Percentiles rank a stretch among this genome's conserved stretches.
These are phyloP conservation scores for Amphipyra berbera DNA, from an alignment of 2,888 invertebrate species.

Conservation along the genomic window DNA sequence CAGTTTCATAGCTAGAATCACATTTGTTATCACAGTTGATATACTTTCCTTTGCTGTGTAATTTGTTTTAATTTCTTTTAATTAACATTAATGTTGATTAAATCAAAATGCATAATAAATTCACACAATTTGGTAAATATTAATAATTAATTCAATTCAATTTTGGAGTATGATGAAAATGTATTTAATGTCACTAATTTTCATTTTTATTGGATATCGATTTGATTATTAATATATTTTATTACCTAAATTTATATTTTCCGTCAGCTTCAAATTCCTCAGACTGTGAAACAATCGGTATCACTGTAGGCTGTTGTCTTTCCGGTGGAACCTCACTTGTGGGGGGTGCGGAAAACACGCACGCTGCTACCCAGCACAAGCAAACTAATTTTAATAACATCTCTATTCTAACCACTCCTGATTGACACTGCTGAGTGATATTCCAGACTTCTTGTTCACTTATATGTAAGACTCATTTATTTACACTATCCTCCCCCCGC, in stretches of 20 bases:
- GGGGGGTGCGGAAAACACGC: slow-evolving; percentile 71
- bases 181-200: too few species aligned
- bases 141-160: too few species aligned
- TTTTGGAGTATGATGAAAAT: too few species aligned
- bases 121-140: too few species aligned
- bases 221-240: slow-evolving; percentile 4
- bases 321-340: slow-evolving; percentile 74
- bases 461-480: slow-evolving; percentile 88
- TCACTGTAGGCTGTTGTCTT: slow-evolving; percentile 78
- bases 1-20: slow-evolving; percentile 92
- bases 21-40: neutral
- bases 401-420: slow-evolving; percentile 73
- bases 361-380: slow-evolving; percentile 66
- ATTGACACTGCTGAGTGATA: slow-evolving; percentile 81
- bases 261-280: slow-evolving; percentile 87
- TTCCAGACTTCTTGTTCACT: slow-evolving; percentile 83
- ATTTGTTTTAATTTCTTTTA: neutral
- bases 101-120: too few species aligned
- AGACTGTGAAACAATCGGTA: slow-evolving; percentile 88
- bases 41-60: too few species aligned
- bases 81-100: too few species aligned
- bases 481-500: slow-evolving; percentile 88
- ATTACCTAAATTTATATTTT: slow-evolving; percentile 87
- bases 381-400: slow-evolving; percentile 76
- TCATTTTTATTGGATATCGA: too few species aligned